These are phyloP conservation scores for Hephaestus fuliginosus DNA, from an alignment of 2,797 vertebrate genomes.

Conservation along the genomic window DNA sequence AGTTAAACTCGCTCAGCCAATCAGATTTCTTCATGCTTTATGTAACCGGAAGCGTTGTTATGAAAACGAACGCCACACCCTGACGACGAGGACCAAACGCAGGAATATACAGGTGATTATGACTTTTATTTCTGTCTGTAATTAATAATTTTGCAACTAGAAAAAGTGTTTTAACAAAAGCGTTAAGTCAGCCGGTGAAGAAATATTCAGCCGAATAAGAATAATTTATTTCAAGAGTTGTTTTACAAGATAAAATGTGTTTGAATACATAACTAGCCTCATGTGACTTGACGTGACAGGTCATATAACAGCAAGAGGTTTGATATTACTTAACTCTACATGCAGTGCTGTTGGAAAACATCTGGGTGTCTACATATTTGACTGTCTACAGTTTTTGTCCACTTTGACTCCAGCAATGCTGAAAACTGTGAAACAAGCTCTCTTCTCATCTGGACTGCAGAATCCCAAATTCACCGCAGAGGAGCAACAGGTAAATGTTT, in stretches of 20 bases:
- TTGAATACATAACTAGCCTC: constrained; percentile 2
- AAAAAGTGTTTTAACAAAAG: neutral
- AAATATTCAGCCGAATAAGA: accelerated
- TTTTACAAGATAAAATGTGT: neutral
- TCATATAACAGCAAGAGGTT: neutral
- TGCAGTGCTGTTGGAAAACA: neutral
- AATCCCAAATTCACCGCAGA: constrained; percentile 76
- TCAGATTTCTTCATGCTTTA: constrained; percentile 23
- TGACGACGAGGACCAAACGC: neutral
- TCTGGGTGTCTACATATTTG: neutral
- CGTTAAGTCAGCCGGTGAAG: accelerated
- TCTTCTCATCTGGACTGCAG: constrained; percentile 81
- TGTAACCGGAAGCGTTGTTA: constrained; percentile 53
- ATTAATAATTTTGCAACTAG: accelerated
- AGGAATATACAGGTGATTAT: constrained; percentile 19
- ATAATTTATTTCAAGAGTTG: neutral
- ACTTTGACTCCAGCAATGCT: constrained; percentile 71
- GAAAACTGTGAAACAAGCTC: constrained; percentile 75
- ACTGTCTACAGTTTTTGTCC: neutral
- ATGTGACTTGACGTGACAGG: neutral
- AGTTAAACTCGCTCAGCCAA: constrained; percentile 47
- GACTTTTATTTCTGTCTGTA: neutral
- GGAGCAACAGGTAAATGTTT: constrained; percentile 75
- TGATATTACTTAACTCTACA: accelerated
- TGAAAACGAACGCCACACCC: constrained; percentile 17